phyloP scores from a whole-genome alignment of 1,140 invertebrate genomes.

The Portunus trituberculatus region DNA sequence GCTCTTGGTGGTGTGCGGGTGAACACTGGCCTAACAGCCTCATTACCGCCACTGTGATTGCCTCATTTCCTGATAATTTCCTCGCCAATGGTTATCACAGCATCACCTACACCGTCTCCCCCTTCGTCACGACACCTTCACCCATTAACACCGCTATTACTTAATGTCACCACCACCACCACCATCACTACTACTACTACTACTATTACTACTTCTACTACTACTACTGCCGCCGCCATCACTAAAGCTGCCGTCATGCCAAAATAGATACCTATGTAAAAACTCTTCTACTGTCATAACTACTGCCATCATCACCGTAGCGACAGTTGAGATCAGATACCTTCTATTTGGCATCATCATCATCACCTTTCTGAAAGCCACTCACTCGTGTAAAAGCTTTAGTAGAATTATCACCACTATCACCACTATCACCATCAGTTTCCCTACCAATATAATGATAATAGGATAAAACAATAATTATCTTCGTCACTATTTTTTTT shows the following conservation, averaged over 20 bases:
- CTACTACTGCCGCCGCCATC: background rate
- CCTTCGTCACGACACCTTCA: constrained; percentile 18
- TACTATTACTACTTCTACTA: background rate
- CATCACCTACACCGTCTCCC: background rate
- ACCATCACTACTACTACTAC: background rate
- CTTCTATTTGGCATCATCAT: background rate
- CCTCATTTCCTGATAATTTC: constrained; percentile 9
- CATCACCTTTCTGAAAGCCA: background rate
- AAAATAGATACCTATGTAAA: background rate
- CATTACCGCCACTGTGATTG: background rate
- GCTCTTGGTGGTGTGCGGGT: background rate
- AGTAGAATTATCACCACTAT: background rate
- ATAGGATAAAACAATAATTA: no score
- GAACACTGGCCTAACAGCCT: background rate
- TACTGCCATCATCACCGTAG: background rate
- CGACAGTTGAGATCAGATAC: background rate
- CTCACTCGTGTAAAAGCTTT: background rate
- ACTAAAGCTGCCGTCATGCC: background rate
- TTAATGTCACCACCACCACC: background rate
- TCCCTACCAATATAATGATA: background rate
- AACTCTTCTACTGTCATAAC: background rate
- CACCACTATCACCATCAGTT: background rate
- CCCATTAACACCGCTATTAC: constrained; percentile 15
- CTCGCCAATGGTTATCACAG: constrained; percentile 6
- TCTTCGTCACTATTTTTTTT: no score